Conservation (phyloP, 2,888 invertebrate species). For the Caenorhabditis virilis region DNA sequence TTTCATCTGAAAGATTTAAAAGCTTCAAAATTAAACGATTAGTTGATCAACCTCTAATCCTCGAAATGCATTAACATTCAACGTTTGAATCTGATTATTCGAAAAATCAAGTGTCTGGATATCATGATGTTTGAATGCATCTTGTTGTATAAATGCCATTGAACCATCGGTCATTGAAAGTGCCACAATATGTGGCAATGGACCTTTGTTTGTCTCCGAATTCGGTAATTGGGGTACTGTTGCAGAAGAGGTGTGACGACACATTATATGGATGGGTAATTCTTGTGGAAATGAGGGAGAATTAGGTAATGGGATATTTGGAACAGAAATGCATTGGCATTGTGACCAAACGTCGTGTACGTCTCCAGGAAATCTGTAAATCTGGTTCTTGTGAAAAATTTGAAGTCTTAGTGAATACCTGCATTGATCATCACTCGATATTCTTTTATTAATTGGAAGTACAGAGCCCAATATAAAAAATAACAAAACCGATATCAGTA, state of each 20-base stretch:
- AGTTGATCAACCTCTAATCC: conserved; percentile 58
- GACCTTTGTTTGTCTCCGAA: conserved; percentile 20
- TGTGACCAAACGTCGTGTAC: conserved; percentile 37
- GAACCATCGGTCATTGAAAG: conserved; percentile 54
- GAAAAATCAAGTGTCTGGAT: conserved; percentile 63
- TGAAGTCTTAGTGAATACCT: conserved; percentile 2
- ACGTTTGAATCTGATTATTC: conserved; percentile 63
- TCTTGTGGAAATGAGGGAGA: conserved; percentile 17
- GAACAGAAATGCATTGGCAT: conserved; percentile 46
- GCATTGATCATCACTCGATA: conserved; percentile 20
- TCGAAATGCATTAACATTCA: conserved; percentile 68
- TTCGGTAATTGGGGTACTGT: conserved; percentile 48
- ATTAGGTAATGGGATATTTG: conserved; percentile 13
- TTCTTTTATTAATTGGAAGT: background rate
- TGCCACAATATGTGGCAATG: conserved; percentile 42
- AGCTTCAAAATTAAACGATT: conserved; percentile 2
- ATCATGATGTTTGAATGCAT: conserved; percentile 61
- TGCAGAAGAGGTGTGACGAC: conserved; percentile 44
- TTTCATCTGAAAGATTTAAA: conserved; percentile 45
- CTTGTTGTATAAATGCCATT: conserved; percentile 55
- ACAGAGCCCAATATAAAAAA: too few relatives aligned
- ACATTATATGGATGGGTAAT: conserved; percentile 45
- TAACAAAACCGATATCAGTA: background rate
- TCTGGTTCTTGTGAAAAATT: background rate
- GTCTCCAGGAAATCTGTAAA: conserved; percentile 8